Base-by-base conservation (phyloP, 92 coral and sea anemone genomes). In the Epizoanthus scotinus region DNA sequence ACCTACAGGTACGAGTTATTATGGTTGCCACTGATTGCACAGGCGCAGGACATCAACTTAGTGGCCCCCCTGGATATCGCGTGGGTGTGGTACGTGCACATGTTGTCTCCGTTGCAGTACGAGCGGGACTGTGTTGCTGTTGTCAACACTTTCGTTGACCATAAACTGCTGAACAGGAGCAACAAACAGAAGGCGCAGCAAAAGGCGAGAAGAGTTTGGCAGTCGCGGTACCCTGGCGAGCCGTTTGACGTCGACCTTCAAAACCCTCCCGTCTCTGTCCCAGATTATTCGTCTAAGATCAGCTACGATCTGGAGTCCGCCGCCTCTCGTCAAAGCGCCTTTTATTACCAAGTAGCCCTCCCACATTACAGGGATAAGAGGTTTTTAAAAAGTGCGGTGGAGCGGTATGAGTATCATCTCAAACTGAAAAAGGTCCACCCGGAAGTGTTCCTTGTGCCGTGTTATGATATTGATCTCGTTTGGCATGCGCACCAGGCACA, bases 401-500 rank as follows among this genome's bases (percentile, higher is more conserved):
- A 86, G 54, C 89, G 96, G 3, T 92, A 92, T 63, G 78, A 87
- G 47, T 87, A 87, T 22, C 91, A 89, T 70, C 83, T 90, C 54
- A 70, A 78, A 66, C 83, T 92, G 2, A 92, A 87, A 40, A 79
- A 79, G 69, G 60, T 83, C 59, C 81, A 90, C 71, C 94, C 92
- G 0, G 83, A 85, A 1, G 69, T 78, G 52, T 86, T 88, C 27
- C 74, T 88, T 54, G 94, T 87, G 13, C 90, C 97, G 31, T 87
- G 94, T 86, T 84, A 82, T 57, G 97, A 92, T 78, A 84, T 87
- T 47, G 91, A 90, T 70, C 94, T 92, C 18, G 65, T 92, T 62
- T 92, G 97, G 97, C 90, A 87, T 59, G 91, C 88, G 34, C 97
- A 92, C 77, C 90, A 72, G 71, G 86, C 84, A 12, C 87, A 82